Percentiles rank a stretch among this genome's conserved stretches.
Evolutionary conservation across 2,797 vertebrate genomes (phyloP).

Genomic region (Carcharodon carcharias): DNA sequence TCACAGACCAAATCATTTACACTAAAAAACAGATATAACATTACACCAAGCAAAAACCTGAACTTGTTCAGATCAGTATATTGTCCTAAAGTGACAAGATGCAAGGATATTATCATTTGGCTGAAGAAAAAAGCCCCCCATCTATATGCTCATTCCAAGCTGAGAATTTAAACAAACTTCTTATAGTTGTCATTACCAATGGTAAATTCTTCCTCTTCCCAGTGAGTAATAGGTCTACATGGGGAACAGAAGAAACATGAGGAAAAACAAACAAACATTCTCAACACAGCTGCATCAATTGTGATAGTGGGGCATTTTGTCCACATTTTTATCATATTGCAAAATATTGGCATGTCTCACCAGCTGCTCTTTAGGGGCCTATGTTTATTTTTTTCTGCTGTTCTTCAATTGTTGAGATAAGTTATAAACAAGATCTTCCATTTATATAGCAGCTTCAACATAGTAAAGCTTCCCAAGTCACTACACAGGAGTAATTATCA

Average conservation of each 20-base stretch:
- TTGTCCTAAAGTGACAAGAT: not conserved
- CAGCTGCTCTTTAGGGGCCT: not conserved
- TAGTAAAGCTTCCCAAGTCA: no score
- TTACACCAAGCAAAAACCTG: not conserved
- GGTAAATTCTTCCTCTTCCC: not conserved
- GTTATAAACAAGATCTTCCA: no score
- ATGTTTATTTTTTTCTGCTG: not conserved
- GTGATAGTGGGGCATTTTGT: not conserved
- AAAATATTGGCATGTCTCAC: not conserved
- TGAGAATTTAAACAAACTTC: not conserved
- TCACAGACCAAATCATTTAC: not conserved
- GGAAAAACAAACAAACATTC: not conserved
- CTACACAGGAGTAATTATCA: no score
- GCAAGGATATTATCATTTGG: not conserved
- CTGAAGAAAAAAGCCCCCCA: not conserved
- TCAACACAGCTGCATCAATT: not conserved
- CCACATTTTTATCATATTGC: not conserved
- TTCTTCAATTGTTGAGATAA: not conserved
- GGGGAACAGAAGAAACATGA: not conserved
- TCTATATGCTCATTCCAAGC: not conserved
- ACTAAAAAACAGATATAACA: not conserved
- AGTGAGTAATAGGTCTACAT: not conserved
- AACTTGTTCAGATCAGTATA: not conserved
- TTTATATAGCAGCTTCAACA: no score
- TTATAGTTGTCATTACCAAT: not conserved